Evolutionary conservation across 2,113 vertebrate species (phyloP).

Genomic region (Phyllostomus hastatus): DNA sequence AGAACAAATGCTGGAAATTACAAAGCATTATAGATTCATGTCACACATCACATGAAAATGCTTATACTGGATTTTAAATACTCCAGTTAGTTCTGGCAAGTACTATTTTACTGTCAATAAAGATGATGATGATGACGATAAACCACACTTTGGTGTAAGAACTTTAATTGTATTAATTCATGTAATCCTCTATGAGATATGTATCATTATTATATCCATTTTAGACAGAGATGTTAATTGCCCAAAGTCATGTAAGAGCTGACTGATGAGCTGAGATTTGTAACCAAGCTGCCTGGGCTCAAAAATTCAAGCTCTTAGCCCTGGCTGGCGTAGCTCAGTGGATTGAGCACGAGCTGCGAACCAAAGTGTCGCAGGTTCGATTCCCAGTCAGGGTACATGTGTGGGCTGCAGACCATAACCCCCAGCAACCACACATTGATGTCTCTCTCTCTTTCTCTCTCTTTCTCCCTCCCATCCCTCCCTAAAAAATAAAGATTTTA

Average conservation of each 20-base stretch:
- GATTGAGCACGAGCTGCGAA: too few relatives aligned
- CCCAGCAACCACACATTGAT: too few relatives aligned
- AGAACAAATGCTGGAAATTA: constrained; percentile 15
- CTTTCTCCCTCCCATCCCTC: too few relatives aligned
- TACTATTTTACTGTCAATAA: neutral
- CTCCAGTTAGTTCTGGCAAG: constrained; percentile 14
- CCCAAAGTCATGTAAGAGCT: neutral
- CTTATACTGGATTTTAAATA: constrained; percentile 18
- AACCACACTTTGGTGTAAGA: neutral
- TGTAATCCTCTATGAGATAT: constrained; percentile 3
- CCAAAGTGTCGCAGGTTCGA: too few relatives aligned
- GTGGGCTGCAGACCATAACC: too few relatives aligned
- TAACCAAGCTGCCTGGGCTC: neutral
- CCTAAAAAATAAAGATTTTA: too few relatives aligned
- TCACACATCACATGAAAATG: constrained; percentile 8
- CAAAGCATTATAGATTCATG: neutral
- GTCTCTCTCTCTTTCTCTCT: too few relatives aligned
- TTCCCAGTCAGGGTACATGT: too few relatives aligned
- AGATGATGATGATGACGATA: neutral
- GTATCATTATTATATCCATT: neutral
- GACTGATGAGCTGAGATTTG: neutral
- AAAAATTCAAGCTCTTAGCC: constrained; percentile 11
- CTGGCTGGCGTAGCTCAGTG: too few relatives aligned
- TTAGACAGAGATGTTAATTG: constrained; percentile 7
- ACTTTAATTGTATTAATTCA: constrained; percentile 7